Evolutionary conservation across 2,888 invertebrate genomes (phyloP).

Genomic region (Drosophila mimetica): DNA sequence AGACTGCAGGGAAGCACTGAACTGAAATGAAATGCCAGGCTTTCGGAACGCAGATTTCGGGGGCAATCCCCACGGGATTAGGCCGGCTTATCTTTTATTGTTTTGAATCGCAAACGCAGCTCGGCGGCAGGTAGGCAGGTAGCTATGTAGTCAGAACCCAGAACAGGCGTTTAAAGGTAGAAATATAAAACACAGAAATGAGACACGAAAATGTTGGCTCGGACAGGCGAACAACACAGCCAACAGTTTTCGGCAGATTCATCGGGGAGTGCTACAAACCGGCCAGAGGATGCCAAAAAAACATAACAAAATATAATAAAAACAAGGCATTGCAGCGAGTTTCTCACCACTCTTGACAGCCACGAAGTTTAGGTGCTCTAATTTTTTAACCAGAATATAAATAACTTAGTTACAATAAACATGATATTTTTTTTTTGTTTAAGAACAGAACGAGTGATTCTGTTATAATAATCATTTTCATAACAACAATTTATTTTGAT

Average conservation of each 20-base stretch:
- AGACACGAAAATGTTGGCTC: conserved; percentile 24
- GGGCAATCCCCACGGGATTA: conserved; percentile 43
- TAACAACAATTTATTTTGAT: too few species aligned
- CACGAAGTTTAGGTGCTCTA: neutral
- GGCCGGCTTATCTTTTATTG: conserved; percentile 44
- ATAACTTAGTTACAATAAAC: too few species aligned
- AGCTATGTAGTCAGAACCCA: neutral
- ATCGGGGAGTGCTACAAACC: conserved; percentile 19
- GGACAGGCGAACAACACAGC: neutral
- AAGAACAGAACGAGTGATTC: too few species aligned
- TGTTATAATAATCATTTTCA: too few species aligned
- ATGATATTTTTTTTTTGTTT: too few species aligned
- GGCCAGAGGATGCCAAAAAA: neutral
- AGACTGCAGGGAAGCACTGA: conserved; percentile 5
- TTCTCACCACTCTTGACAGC: neutral
- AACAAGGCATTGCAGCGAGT: neutral
- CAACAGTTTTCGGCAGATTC: conserved; percentile 37
- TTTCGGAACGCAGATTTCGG: conserved; percentile 13
- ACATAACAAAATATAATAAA: conserved; percentile 3
- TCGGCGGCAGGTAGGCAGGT: conserved; percentile 23
- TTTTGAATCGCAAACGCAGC: conserved; percentile 26
- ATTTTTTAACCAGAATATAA: too few species aligned
- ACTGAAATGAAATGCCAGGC: conserved; percentile 5
- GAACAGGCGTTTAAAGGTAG: conserved; percentile 15
- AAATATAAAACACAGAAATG: conserved; percentile 9